A percentile compares a stretch with the other conserved stretches of the same genome.
phyloP scores from a whole-genome alignment of 2,113 vertebrate genomes.

The Thymallus thymallus region DNA sequence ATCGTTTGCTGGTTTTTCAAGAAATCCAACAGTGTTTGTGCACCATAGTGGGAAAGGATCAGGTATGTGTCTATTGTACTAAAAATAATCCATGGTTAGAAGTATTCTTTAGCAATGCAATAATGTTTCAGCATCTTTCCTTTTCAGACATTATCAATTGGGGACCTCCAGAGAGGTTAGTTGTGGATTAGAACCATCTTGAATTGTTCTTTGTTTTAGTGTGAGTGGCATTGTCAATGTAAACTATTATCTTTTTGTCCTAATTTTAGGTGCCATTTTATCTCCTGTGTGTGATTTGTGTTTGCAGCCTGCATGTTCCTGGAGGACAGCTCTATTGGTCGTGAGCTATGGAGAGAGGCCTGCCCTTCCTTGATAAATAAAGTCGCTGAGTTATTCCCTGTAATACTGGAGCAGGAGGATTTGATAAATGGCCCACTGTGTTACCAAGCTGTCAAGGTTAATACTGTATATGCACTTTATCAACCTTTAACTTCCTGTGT shows the following conservation, averaged over 20 bases:
- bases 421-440: conserved; percentile 44
- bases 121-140: not conserved
- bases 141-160: conserved; percentile 63
- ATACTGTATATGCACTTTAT: not conserved
- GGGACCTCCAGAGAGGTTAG: conserved; percentile 72
- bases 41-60: conserved; percentile 45
- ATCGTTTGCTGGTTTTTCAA: conserved; percentile 58
- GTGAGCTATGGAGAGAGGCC: conserved; percentile 66
- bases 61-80: conserved; percentile 49
- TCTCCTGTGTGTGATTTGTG: not conserved
- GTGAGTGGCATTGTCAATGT: not conserved
- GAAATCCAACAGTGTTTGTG: conserved; percentile 60
- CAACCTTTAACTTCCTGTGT: not conserved
- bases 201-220: not conserved
- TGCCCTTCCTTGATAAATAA: conserved; percentile 60
- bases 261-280: not conserved
- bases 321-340: conserved; percentile 78
- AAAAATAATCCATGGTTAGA: not conserved
- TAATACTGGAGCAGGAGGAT: conserved; percentile 63
- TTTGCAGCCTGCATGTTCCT: conserved; percentile 80
- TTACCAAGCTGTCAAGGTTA: conserved; percentile 82
- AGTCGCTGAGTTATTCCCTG: conserved; percentile 64
- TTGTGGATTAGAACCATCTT: conserved; percentile 3
- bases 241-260: not conserved
- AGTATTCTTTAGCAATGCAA: not conserved